These are phyloP conservation scores for Drosophila peninsularis DNA, from an alignment of 2,888 invertebrate genomes.

Conservation along the genomic window DNA sequence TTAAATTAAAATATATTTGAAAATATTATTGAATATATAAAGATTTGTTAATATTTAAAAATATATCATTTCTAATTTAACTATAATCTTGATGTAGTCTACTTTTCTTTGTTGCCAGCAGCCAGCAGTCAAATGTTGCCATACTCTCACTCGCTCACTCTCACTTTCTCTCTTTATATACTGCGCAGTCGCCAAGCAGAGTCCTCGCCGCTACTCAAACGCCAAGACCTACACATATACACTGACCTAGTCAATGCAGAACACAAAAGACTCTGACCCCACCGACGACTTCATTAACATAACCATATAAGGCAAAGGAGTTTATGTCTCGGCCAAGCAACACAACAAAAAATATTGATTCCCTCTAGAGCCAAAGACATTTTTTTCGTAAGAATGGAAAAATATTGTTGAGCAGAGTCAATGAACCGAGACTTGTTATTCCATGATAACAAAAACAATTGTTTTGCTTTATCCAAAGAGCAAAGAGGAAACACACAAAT, in stretches of 20 bases:
- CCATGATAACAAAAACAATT: slow-evolving; percentile 9
- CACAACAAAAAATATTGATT: slow-evolving; percentile 3
- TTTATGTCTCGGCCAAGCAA: background rate
- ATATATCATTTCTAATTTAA: background rate
- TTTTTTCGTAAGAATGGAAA: background rate
- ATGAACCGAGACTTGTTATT: slow-evolving; percentile 5
- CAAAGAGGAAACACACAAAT: slow-evolving; percentile 13
- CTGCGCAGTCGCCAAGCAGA: slow-evolving; percentile 52
- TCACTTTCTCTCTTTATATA: slow-evolving; percentile 1
- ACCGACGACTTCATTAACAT: slow-evolving; percentile 37
- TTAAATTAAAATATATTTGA: background rate
- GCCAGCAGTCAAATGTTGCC: background rate
- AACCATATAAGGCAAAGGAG: slow-evolving; percentile 59
- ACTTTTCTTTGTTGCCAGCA: slow-evolving; percentile 26
- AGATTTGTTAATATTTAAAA: background rate
- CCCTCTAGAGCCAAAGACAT: slow-evolving; percentile 4
- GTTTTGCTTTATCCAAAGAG: background rate
- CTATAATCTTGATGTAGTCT: background rate
- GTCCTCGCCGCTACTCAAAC: slow-evolving; percentile 22
- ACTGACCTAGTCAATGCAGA: slow-evolving; percentile 76
- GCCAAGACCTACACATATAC: slow-evolving; percentile 62
- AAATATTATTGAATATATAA: background rate
- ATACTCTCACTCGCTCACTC: background rate
- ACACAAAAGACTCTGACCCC: slow-evolving; percentile 31
- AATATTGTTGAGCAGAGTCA: slow-evolving; percentile 1